phyloP scores from a whole-genome alignment of 2,113 vertebrate species.

The Numida meleagris region DNA sequence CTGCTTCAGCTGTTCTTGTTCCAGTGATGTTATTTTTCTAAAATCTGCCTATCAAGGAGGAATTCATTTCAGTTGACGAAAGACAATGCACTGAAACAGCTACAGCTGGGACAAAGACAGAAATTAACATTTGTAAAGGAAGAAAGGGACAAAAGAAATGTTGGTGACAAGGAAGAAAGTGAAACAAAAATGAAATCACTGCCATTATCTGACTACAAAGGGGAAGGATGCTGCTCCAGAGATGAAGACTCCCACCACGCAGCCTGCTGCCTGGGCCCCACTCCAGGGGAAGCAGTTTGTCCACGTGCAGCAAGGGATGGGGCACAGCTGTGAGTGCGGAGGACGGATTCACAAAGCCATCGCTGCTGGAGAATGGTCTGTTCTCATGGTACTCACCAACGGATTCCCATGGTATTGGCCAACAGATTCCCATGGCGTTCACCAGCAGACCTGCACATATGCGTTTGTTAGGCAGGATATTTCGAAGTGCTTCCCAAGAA shows the following conservation, averaged over 20 bases:
- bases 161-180: slow-evolving; percentile 49
- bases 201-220: slow-evolving; percentile 23
- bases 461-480: not conserved
- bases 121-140: slow-evolving; percentile 66
- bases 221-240: not conserved
- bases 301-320: not conserved
- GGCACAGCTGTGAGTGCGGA: rapidly evolving
- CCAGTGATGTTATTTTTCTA: slow-evolving; percentile 43
- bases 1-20: slow-evolving; percentile 51
- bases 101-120: not conserved
- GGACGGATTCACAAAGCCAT: not conserved
- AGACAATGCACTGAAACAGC: slow-evolving; percentile 50
- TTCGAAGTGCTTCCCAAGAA: not conserved
- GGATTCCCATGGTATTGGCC: not conserved
- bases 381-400: not conserved
- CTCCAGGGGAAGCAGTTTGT: not conserved
- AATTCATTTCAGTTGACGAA: slow-evolving; percentile 41
- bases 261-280: not conserved
- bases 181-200: slow-evolving; percentile 49
- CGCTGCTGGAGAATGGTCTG: not conserved
- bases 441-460: not conserved
- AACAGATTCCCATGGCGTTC: too few relatives aligned
- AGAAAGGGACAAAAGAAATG: slow-evolving; percentile 48
- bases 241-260: not conserved
- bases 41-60: slow-evolving; percentile 20